Base-by-base conservation (phyloP, 2,113 vertebrate genomes). In the Rhabdomys dilectus region DNA sequence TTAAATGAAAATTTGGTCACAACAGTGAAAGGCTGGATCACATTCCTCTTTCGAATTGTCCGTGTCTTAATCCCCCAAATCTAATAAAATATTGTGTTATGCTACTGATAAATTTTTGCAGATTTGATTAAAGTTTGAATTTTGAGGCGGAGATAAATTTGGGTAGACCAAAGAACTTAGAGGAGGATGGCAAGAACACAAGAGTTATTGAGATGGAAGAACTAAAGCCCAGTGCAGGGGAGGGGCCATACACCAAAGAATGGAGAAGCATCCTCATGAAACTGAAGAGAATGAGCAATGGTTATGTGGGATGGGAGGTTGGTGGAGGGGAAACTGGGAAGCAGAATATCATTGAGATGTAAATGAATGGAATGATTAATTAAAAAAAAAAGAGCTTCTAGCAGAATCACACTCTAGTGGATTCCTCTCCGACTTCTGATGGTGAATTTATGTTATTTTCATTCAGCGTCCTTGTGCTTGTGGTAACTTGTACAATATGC, bases 201-300 rank as follows among this genome's bases (percentile, higher is more conserved):
- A 66, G 24, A 51, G 15, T 82, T 34, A 62, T 6, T 70, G 62
- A 58, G 51, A 21, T 5, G 21, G 51, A 4, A 86, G 34, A n/a
- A 7, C n/a, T 19, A 12, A 91, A 93, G 51, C 17, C 29, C 17
- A 51, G 42, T 21, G 19, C 4, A 58, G n/a, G 48, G 42, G 45
- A 24, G 24, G 4, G 13, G 15, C 5, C 6, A 4, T 9, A 16
- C 29, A 13, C 29, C 68, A 39, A 68, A 81, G 60, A 48, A 58
- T 26, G 24, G 13, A 17, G 53, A 10, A 22, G n/a, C 0, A 3
- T 42, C 5, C 24, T 36, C 58, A 17, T 1, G 60, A 68, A n/a
- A 10, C 11, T 12, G 39, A 21, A 26, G n/a, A 42, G 64, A 34
- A 7, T 8, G 13, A 56, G 17, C 3, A 7, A 10, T 0, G 7